A percentile compares a stretch with the other conserved stretches of the same genome.
Conservation (phyloP, 2,888 invertebrate genomes). For the Ophion costatus region DNA sequence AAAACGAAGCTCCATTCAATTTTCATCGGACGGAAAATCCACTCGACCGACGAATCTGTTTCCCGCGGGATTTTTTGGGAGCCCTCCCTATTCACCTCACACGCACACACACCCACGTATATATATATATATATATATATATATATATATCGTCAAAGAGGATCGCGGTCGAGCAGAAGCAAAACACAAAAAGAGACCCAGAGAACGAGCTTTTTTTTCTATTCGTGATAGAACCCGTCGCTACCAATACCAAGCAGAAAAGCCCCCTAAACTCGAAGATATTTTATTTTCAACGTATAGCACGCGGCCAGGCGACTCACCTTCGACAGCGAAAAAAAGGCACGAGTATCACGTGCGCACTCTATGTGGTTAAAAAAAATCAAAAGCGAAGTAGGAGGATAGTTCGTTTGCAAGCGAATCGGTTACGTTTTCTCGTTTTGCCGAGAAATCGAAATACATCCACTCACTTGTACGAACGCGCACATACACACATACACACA, state of each 20-base stretch:
- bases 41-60: constrained; percentile 41
- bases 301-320: constrained; percentile 24
- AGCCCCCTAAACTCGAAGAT: constrained; percentile 45
- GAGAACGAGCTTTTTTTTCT: constrained; percentile 47
- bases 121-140: neutral
- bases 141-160: neutral
- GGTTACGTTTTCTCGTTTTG: constrained; percentile 47
- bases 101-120: neutral
- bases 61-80: constrained; percentile 38
- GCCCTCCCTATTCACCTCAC: constrained; percentile 11
- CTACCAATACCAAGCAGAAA: constrained; percentile 28
- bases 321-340: constrained; percentile 40
- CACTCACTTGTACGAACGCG: neutral
- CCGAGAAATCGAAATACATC: constrained; percentile 37
- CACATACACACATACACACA: too few relatives aligned
- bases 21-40: constrained; percentile 42
- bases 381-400: constrained; percentile 11
- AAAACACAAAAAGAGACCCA: constrained; percentile 24
- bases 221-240: constrained; percentile 5
- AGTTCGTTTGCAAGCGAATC: constrained; percentile 39
- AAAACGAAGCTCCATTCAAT: constrained; percentile 41
- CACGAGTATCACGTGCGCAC: constrained; percentile 32
- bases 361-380: constrained; percentile 47
- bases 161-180: constrained; percentile 13
- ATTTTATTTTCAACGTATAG: constrained; percentile 54